phyloP scores from a whole-genome alignment of 2,113 vertebrate genomes.

The Astur gentilis region DNA sequence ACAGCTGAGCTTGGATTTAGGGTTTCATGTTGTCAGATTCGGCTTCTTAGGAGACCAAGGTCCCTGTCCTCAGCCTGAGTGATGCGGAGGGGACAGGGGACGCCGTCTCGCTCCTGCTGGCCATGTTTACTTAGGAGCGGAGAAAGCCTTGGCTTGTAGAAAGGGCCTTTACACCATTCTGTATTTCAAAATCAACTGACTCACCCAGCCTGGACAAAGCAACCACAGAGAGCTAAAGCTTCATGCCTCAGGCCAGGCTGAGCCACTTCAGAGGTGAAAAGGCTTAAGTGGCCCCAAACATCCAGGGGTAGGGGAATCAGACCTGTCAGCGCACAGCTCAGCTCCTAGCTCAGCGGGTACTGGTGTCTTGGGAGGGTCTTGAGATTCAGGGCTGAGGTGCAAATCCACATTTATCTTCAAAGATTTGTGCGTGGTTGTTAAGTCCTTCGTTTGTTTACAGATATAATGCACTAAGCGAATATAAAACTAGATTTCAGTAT shows the following conservation, averaged over 20 bases:
- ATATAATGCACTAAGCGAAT: not conserved
- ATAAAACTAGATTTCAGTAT: not conserved
- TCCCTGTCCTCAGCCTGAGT: not conserved
- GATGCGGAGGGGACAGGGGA: not conserved
- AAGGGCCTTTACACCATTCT: not conserved
- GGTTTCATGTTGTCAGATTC: not conserved
- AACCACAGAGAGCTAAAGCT: not conserved
- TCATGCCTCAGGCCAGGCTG: not conserved
- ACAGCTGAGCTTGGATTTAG: not conserved
- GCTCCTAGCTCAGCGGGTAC: not conserved
- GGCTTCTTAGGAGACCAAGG: not conserved
- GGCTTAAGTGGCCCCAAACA: not conserved
- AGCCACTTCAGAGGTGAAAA: not conserved
- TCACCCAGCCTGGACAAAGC: not conserved
- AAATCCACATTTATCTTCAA: not conserved
- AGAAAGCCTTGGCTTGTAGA: not conserved
- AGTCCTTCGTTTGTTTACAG: not conserved
- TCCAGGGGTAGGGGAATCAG: not conserved
- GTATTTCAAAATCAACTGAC: not conserved
- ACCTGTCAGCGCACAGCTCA: not conserved
- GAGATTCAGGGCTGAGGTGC: not conserved
- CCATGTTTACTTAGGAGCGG: not conserved
- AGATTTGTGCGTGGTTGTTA: not conserved
- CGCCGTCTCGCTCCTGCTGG: not conserved
- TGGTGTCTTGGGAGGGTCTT: not conserved